Evolutionary conservation across 53 echinoderm and acorn worm genomes (phyloP).

Genomic region (Echinometra lucunter): DNA sequence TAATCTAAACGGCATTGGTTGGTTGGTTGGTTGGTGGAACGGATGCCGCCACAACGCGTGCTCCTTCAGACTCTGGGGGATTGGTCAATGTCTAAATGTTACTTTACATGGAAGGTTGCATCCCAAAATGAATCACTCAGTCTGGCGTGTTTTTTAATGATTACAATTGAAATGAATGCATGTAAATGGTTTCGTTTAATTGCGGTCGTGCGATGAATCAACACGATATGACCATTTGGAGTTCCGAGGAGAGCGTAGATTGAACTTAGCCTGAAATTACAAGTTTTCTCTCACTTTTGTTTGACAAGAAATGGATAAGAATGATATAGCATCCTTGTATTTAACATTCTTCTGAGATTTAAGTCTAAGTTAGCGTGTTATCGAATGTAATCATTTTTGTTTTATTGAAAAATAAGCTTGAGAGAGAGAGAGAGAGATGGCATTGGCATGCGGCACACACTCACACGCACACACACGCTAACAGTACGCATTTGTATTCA

Average conservation of each 20-base stretch:
- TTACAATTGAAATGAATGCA: slow-evolving; percentile 37
- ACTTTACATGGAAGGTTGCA: slow-evolving; percentile 12
- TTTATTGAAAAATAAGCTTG: no score
- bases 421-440: no score
- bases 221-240: not conserved
- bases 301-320: no score
- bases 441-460: no score
- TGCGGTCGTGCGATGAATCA: slow-evolving; percentile 8
- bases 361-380: no score
- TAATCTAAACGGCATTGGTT: slow-evolving; percentile 48
- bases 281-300: not conserved
- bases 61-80: not conserved
- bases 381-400: no score
- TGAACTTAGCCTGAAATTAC: not conserved
- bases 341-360: no score
- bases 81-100: slow-evolving; percentile 1
- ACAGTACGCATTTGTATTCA: no score
- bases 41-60: slow-evolving; percentile 34
- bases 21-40: not conserved
- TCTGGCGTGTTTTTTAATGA: slow-evolving; percentile 15
- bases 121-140: slow-evolving; percentile 6
- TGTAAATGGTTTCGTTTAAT: slow-evolving; percentile 23
- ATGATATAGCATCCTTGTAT: no score
- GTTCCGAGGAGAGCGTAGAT: not conserved
- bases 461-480: not conserved